Evolutionary conservation across 2,113 vertebrate species (phyloP).

Genomic region (Hippopotamus amphibius): DNA sequence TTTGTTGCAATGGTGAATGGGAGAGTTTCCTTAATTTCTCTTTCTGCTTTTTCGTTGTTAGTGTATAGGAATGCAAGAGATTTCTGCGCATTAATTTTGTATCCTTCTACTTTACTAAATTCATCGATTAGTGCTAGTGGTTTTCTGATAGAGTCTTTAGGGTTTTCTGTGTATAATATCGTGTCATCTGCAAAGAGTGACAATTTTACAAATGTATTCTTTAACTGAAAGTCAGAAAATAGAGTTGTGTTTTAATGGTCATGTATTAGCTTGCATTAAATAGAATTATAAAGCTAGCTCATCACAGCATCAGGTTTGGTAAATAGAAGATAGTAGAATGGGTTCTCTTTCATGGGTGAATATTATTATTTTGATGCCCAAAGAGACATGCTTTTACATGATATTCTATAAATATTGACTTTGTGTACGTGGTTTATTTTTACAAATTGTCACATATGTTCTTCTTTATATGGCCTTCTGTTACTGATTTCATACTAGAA

Average conservation of each 20-base stretch:
- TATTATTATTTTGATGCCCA: background rate
- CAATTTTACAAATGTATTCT: background rate
- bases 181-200: no score
- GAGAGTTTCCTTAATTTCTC: no score
- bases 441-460: background rate
- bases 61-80: no score
- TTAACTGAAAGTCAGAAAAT: background rate
- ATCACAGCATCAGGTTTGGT: background rate
- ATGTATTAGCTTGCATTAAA: background rate
- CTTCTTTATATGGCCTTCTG: background rate
- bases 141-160: no score
- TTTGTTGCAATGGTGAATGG: no score
- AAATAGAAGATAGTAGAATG: background rate
- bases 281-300: background rate
- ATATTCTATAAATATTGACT: background rate
- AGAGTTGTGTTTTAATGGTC: background rate
- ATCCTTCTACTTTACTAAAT: no score
- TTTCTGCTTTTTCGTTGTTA: no score
- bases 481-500: slow-evolving; percentile 81
- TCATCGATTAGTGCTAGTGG: no score
- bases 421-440: background rate
- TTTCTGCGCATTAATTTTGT: no score
- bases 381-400: background rate
- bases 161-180: no score
- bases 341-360: background rate